Percentiles rank a stretch among this genome's conserved stretches.
phyloP scores from a whole-genome alignment of 2,797 vertebrate species.

The Xyrichtys novacula region DNA sequence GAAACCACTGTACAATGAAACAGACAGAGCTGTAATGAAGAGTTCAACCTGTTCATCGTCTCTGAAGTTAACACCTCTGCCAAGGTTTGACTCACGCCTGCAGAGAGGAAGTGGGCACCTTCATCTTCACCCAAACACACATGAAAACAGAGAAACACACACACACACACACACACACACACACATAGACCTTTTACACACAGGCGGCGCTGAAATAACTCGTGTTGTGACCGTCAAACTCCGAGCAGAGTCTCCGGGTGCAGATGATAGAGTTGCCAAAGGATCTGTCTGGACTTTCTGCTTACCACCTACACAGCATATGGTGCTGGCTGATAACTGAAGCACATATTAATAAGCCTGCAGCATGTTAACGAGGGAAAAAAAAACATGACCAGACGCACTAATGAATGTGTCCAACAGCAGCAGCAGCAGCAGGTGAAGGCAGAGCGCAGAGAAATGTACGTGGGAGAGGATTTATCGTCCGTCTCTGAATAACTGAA shows the following conservation, averaged over 20 bases:
- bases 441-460: not conserved
- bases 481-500: slow-evolving; percentile 38
- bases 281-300: slow-evolving; percentile 47
- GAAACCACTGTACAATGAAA: not conserved
- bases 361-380: slow-evolving; percentile 50
- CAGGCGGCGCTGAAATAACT: slow-evolving; percentile 45
- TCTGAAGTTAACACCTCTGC: slow-evolving; percentile 27
- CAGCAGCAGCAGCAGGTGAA: slow-evolving; percentile 15
- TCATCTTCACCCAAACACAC: slow-evolving; percentile 16
- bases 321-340: slow-evolving; percentile 62
- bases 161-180: not conserved
- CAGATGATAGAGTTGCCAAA: slow-evolving; percentile 52
- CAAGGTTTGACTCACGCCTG: slow-evolving; percentile 39
- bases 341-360: slow-evolving; percentile 35
- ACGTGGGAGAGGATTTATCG: too few species aligned
- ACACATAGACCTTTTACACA: slow-evolving; percentile 60
- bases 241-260: slow-evolving; percentile 42
- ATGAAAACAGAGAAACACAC: slow-evolving; percentile 7
- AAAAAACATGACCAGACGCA: slow-evolving; percentile 54
- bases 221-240: slow-evolving; percentile 49
- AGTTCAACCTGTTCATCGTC: slow-evolving; percentile 16
- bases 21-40: not conserved
- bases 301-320: slow-evolving; percentile 68
- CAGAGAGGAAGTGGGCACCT: slow-evolving; percentile 20
- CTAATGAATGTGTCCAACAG: slow-evolving; percentile 43